Evolutionary conservation across 2,797 vertebrate species (phyloP).

Genomic region (Psittacula echo): DNA sequence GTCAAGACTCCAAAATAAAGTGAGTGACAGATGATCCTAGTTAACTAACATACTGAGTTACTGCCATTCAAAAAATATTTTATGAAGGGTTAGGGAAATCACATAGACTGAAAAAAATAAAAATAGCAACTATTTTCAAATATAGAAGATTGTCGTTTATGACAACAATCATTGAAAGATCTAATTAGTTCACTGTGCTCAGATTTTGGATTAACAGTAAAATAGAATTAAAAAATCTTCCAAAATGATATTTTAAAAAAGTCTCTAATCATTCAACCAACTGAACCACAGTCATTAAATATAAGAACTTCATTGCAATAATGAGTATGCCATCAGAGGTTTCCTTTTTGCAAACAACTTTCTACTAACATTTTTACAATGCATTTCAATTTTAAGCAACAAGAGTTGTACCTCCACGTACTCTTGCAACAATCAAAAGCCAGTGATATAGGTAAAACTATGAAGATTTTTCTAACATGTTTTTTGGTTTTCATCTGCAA

Average conservation of each 20-base stretch:
- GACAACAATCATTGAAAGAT: not conserved
- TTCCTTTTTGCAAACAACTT: not conserved
- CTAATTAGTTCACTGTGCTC: not conserved
- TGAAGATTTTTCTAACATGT: not conserved
- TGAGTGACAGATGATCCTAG: not conserved
- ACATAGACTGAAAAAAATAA: not conserved
- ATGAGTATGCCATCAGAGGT: not conserved
- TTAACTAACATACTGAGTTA: not conserved
- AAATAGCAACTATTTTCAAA: not conserved
- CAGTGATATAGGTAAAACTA: not conserved
- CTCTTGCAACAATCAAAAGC: not conserved
- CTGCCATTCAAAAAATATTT: not conserved
- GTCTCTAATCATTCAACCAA: not conserved
- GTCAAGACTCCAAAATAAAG: not conserved
- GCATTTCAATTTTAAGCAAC: not conserved
- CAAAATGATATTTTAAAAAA: not conserved
- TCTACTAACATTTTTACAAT: not conserved
- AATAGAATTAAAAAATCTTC: not conserved
- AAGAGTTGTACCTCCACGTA: not conserved
- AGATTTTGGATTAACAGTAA: not conserved
- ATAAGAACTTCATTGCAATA: not conserved
- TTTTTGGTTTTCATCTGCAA: not conserved
- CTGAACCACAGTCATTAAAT: not conserved
- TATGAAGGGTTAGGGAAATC: not conserved
- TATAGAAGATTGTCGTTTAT: not conserved